Evolutionary conservation across 1,140 invertebrate species (phyloP).

Genomic region (Stegodyphus dumicola): DNA sequence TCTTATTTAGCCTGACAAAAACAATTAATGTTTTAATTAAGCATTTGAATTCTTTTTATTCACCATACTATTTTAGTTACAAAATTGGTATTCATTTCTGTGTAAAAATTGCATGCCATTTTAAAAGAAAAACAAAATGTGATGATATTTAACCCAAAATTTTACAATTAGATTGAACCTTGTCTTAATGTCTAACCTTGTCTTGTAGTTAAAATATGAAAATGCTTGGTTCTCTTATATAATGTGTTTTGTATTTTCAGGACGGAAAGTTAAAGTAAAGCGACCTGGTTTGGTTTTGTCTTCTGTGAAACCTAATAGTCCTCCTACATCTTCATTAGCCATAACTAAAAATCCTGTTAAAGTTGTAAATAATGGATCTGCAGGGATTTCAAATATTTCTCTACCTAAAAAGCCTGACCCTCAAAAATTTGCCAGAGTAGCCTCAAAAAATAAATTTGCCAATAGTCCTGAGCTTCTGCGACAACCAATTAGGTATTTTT

Average conservation of each 20-base stretch:
- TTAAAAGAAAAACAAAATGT: too few species aligned
- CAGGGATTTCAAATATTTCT: background rate
- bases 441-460: background rate
- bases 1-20: too few species aligned
- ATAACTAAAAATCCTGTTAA: constrained; percentile 11
- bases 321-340: constrained; percentile 12
- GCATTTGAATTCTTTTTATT: too few species aligned
- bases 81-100: too few species aligned
- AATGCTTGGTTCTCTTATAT: too few species aligned
- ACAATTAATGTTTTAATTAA: too few species aligned
- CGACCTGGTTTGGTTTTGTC: constrained; percentile 15
- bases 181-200: too few species aligned
- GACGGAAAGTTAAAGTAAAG: constrained; percentile 68
- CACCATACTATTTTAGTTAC: too few species aligned
- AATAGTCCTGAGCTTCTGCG: constrained; percentile 7
- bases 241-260: constrained; percentile 3
- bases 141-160: too few species aligned
- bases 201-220: too few species aligned
- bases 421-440: background rate
- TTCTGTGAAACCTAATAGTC: constrained; percentile 32
- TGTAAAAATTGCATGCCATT: too few species aligned
- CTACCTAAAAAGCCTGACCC: background rate
- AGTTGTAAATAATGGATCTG: background rate
- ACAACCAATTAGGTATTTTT: constrained; percentile 11
- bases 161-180: too few species aligned